Evolutionary conservation across 2,888 invertebrate species (phyloP), one percentile per base, ranked within the genome.

Genomic region (Shargacucullia verbasci): DNA sequence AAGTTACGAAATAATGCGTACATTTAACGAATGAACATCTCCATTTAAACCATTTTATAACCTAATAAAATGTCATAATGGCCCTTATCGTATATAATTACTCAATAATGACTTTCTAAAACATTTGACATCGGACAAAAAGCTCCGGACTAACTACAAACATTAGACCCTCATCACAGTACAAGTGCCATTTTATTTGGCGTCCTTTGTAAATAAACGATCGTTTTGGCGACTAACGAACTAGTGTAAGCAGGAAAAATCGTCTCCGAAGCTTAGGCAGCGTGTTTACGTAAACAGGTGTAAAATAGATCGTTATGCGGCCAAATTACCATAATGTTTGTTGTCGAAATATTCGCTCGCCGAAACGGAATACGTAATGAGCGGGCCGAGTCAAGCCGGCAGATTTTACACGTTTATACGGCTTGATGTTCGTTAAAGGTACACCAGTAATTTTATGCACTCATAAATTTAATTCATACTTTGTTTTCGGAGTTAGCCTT

Each of bases 271-370:
- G 86, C 88, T 87, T 84, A 87, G 86, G 79, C 84, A 78, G 80
- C 84, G 79, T 87, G 89, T 90, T 91, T 90, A 87, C 88, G 88
- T 90, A 91, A 90, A 91, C 91, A 91, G 90, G 91, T 91, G 90
- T 89, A 91, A 89, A 91, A 89, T 86, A 84, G 87, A 88, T 88
- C 88, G 87, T 90, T 90, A 89, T 86, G 85, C 83, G 87, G 83
- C 82, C 79, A 81, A 84, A 92, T 92, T 92, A 91, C 84, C 92
- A 92, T 92, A 91, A 91, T 90, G 90, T 91, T 91, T 90, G 90
- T 88, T 89, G 90, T 90, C 89, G 88, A 90, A 91, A 91, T 91
- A 90, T 91, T 90, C 89, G 87, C 89, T 83, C 82, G 81, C 78
- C 81, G 79, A 86, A 89, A 86, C 87, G 79, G 90, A 91, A 90